Base-by-base conservation (phyloP, 2,888 invertebrate species). In the Drosophila cracens region DNA sequence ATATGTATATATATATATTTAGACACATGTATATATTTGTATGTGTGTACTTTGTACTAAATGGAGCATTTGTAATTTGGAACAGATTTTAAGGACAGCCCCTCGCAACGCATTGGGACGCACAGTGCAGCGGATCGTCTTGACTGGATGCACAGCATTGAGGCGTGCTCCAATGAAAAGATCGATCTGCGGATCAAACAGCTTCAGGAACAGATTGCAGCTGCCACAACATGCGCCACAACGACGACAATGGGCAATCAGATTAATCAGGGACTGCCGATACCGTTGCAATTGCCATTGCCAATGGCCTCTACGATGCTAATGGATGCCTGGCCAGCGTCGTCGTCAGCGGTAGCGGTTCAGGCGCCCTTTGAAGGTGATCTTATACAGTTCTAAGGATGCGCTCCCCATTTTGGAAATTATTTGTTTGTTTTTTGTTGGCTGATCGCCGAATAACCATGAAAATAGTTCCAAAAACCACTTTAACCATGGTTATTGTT, bases 11-110 rank as follows among this genome's bases (percentile, higher is more conserved):
- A 16, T 48, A 8, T 25, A 48, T 48, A 25, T 27, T 18, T 27
- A 27, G 8, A 5, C n/a, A 5, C 4, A n/a, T 8, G 2, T 4
- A 7, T 5, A 2, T 43, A 25, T 25, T 18, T 46, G 16, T 21
- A 46, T 13, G 13, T 25, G 16, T 16, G 25, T 46, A 46, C 13
- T 46, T 25, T 46, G 2, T 46, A 46, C 16, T 46, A 46, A 46
- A 21, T 11, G 40, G n/a, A 46, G 46, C 25, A 25, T 46, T 46
- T 46, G 16, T 25, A 46, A 46, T 46, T n/a, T 29, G 78, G 29
- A 92, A 97, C 92, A 97, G 97, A 96, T 67, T 97, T 97, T 94
- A 96, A 96, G 80, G 97, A 97, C 81, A 97, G 97, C 21, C 93
- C 96, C 25, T 95, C 96, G 79, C 97, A 97, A 93, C 96, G 96